phyloP scores from a whole-genome alignment of 2,113 vertebrate species.

The Macaca mulatta region DNA sequence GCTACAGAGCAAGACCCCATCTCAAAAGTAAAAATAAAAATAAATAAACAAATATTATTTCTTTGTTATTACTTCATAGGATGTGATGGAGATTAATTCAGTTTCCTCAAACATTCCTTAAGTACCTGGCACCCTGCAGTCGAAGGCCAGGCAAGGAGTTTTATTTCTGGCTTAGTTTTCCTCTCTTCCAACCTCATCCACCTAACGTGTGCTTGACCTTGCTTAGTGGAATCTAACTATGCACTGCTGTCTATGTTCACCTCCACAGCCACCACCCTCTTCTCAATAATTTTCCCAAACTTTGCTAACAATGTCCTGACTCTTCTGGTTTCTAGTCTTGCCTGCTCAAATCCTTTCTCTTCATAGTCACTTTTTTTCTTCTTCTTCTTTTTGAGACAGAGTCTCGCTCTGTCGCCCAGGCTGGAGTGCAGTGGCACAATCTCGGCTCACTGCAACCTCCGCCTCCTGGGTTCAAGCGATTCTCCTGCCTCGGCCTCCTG shows the following conservation, averaged over 20 bases:
- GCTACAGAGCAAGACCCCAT: no score
- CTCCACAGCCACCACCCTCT: no score
- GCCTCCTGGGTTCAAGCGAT: no score
- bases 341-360: not conserved
- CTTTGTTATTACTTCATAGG: not conserved
- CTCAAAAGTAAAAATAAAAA: no score
- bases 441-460: no score
- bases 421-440: no score
- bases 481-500: no score
- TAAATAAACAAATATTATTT: not conserved
- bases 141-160: not conserved
- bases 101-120: not conserved
- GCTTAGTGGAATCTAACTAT: no score
- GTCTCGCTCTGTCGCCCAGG: no score
- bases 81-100: not conserved
- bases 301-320: not conserved
- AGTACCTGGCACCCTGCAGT: not conserved
- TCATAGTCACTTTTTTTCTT: no score
- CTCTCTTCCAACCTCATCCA: not conserved
- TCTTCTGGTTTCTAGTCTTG: not conserved
- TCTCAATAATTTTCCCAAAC: not conserved
- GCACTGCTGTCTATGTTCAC: no score
- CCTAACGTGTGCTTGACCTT: not conserved
- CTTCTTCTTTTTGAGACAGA: no score
- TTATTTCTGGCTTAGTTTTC: not conserved